Base-by-base conservation (phyloP, 2,888 invertebrate species). In the Apotomis capreana region DNA sequence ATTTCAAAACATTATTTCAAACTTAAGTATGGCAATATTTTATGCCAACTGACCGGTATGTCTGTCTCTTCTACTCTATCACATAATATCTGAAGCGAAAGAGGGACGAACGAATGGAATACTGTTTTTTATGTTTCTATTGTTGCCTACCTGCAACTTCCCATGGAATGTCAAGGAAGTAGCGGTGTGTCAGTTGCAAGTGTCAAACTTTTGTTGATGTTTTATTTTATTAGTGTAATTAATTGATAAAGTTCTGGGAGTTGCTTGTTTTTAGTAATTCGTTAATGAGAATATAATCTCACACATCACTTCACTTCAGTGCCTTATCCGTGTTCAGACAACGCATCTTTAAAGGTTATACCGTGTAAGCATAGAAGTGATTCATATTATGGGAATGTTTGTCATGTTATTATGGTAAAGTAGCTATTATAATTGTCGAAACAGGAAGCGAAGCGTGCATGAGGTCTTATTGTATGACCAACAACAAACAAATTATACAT, bases 131-230 rank as follows among this genome's bases (percentile, higher is more conserved):
- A 76, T 75, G 70, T 76, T 74, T 77, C 79, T 77, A 77, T 78
- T 81, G 78, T 76, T 78, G 74, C 69, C 76, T 76, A 75, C 78
- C 63, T 68, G 62, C 68, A 72, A 71, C 61, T 68, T 72, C 72
- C 57, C 68, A 62, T 63, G 71, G 60, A 73, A 73, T 69, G 73
- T 73, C 69, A 73, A 4, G 69, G 69, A 73, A 73, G 64, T 69
- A 73, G 69, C 72, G 72, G 69, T 74, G 74, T 71, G 72, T 72
- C 72, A 72, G 72, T 72, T 68, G 62, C 58, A 68, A 72, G 86
- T 90, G 88, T 89, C 91, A 91, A 90, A 90, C 85, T 91, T 86
- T 91, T 91, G 91, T 92, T 92, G 91, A 88, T 92, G 88, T 85
- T 88, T 85, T 88, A 84, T 85, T 88, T 85, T 88, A 84, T 84